These are phyloP conservation scores for Drosophila paranaensis DNA, from an alignment of 2,888 invertebrate species.

Conservation along the genomic window DNA sequence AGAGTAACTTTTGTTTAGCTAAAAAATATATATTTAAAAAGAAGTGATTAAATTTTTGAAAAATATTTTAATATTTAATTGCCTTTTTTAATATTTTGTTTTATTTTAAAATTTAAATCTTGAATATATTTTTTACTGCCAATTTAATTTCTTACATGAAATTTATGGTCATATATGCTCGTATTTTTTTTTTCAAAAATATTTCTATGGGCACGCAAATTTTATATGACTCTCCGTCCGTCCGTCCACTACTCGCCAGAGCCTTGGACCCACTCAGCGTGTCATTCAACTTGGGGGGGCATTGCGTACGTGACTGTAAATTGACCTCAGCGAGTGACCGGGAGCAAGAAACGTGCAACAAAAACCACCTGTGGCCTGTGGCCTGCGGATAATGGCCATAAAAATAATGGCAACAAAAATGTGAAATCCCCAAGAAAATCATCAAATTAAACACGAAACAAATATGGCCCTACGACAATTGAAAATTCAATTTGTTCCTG, in stretches of 20 bases:
- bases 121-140: background rate
- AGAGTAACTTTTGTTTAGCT: no score
- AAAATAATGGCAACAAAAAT: slow-evolving; percentile 42
- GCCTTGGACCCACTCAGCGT: slow-evolving; percentile 26
- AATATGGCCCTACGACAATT: slow-evolving; percentile 13
- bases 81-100: background rate
- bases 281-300: slow-evolving; percentile 61
- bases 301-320: slow-evolving; percentile 59
- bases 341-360: slow-evolving; percentile 26
- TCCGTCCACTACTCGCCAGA: slow-evolving; percentile 17
- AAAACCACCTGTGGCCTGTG: slow-evolving; percentile 64
- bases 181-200: background rate
- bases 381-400: slow-evolving; percentile 35
- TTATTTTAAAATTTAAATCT: background rate
- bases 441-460: slow-evolving; percentile 34
- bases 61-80: background rate
- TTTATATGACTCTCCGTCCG: background rate
- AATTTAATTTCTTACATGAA: background rate
- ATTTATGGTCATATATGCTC: slow-evolving; percentile 24
- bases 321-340: slow-evolving; percentile 55
- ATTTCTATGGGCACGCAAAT: slow-evolving; percentile 24
- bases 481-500: slow-evolving; percentile 47
- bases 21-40: no score
- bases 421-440: slow-evolving; percentile 2
- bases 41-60: no score